Base-by-base conservation (phyloP, 1,140 invertebrate species). In the Onthophagus taurus region DNA sequence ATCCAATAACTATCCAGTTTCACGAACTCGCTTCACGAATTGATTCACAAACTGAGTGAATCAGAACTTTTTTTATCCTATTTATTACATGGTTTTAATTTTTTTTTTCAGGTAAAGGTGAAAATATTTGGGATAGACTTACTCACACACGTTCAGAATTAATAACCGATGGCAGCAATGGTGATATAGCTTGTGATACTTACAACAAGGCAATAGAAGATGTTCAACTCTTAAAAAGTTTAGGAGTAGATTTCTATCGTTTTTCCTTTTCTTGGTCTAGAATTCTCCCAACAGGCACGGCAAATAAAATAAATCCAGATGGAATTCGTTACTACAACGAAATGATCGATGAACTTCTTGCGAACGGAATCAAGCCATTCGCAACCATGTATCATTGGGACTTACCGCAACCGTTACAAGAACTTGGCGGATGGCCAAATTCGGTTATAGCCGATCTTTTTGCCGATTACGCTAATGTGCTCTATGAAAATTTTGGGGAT, bases 251-350 rank as follows among this genome's bases (percentile, higher is more conserved):
- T 31, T 59, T 55, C 41, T 77, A 77, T 53, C 65, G 77, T 5
- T 76, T 80, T 55, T 80, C 78, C 0, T 53, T 80, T 33, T 71
- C 76, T 14, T 80, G 79, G 78, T 50, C 76, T 0, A 54, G 75
- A 45, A 67, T 77, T 19, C 50, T 76, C 1, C 73, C 75, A 14
- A 64, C 51, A 31, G 77, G 77, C 19, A 64, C 64, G 14, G 29
- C 63, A 0, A 65, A 72, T 42, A 23, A 66, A 7, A 53, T 78
- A 12, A 78, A 72, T 50, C 52, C 66, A 46, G 56, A 53, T 7
- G 72, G 70, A 53, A 59, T 51, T 57, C 44, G 67, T 7, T 77
- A 77, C 54, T 81, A 81, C 47, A 69, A 72, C 29, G 57, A 64
- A 17, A 42, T 76, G 2, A 68, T 74, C 13, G 47, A 72, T 44